Evolutionary conservation across 2,113 vertebrate species (phyloP).

Genomic region (Rostratula benghalensis): DNA sequence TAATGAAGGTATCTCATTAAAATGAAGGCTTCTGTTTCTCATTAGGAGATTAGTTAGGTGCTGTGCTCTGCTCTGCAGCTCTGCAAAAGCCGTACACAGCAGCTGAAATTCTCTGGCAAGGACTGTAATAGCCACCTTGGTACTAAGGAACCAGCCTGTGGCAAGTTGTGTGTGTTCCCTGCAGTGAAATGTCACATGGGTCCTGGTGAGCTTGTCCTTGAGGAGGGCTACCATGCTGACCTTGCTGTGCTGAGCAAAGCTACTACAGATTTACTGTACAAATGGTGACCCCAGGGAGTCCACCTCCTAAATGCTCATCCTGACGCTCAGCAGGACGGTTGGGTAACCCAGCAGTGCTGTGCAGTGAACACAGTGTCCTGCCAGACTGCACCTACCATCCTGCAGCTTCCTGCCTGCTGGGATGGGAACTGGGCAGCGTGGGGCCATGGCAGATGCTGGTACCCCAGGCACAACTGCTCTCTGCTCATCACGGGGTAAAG

Average conservation of each 20-base stretch:
- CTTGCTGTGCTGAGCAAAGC: neutral
- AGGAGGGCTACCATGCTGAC: neutral
- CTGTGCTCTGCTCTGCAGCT: neutral
- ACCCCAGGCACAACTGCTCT: neutral
- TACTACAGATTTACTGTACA: neutral
- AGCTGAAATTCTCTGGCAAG: neutral
- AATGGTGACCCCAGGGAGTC: neutral
- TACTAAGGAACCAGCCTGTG: neutral
- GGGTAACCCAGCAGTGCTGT: neutral
- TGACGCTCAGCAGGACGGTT: no score
- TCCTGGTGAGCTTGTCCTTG: neutral
- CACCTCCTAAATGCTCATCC: neutral
- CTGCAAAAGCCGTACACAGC: neutral
- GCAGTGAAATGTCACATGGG: rapidly evolving
- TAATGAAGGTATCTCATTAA: neutral
- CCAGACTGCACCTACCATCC: neutral
- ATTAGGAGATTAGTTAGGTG: neutral
- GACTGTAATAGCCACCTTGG: neutral
- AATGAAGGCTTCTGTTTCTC: neutral
- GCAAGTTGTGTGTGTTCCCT: neutral
- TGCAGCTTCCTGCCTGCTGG: neutral
- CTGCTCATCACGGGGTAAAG: neutral
- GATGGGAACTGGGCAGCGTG: neutral
- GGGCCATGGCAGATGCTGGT: rapidly evolving
- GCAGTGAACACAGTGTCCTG: neutral